phyloP scores from a whole-genome alignment of 1,140 invertebrate species.

The Whitmania pigra region DNA sequence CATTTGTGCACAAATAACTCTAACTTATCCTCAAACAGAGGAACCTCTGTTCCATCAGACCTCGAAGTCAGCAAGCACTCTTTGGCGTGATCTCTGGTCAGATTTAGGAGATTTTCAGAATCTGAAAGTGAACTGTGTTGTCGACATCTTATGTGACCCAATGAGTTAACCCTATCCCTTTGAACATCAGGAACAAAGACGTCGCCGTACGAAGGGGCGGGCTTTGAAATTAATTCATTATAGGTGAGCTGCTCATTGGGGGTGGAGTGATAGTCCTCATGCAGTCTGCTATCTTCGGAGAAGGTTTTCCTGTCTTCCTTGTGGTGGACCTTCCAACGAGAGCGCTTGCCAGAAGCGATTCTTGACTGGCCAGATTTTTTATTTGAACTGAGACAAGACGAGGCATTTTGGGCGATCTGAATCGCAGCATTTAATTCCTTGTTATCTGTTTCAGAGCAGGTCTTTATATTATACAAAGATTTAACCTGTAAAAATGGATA shows the following conservation, averaged over 20 bases:
- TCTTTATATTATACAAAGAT: neutral
- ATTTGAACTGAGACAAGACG: neutral
- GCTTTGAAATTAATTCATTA: neutral
- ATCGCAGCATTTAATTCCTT: neutral
- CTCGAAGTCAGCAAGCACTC: neutral
- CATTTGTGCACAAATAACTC: neutral
- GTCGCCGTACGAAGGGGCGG: too few species aligned
- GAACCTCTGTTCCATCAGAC: neutral
- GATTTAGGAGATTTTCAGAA: constrained; percentile 1
- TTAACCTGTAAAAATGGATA: neutral
- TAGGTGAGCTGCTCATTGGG: neutral
- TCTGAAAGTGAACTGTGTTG: constrained; percentile 7
- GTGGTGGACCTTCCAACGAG: neutral
- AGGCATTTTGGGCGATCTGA: constrained; percentile 3
- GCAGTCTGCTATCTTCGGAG: neutral
- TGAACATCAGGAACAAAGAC: neutral
- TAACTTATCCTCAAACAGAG: neutral
- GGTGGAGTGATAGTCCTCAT: neutral
- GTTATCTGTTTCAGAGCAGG: neutral
- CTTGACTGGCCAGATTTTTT: neutral
- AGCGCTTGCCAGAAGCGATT: too few species aligned
- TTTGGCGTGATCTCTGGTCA: neutral
- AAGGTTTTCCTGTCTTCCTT: neutral
- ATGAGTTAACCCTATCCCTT: neutral
- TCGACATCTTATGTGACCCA: neutral